Conservation (phyloP, 2,888 invertebrate species). For the Phorcus lineatus region DNA sequence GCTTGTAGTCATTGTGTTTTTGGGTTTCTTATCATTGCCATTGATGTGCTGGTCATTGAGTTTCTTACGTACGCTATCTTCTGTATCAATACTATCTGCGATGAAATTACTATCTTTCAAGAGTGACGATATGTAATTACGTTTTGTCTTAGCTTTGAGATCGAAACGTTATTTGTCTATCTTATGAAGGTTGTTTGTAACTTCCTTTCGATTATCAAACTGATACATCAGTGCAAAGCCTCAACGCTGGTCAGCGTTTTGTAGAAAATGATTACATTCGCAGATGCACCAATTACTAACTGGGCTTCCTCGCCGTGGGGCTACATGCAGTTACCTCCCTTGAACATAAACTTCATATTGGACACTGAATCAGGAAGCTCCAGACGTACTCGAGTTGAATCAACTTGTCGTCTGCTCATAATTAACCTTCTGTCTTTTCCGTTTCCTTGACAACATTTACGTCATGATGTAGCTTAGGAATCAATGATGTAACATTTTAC, state of each 20-base stretch:
- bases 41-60: too few relatives aligned
- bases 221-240: too few relatives aligned
- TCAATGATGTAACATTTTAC: neutral
- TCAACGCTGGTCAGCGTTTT: neutral
- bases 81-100: too few relatives aligned
- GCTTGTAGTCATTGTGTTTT: too few relatives aligned
- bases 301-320: neutral
- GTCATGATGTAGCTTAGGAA: neutral
- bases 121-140: too few relatives aligned
- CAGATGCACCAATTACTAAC: neutral
- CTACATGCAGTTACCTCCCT: neutral
- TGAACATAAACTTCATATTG: neutral
- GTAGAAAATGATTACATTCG: neutral
- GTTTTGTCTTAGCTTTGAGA: too few relatives aligned
- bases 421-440: slow-evolving; percentile 4
- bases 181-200: too few relatives aligned
- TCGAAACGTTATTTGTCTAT: too few relatives aligned
- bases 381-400: neutral
- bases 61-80: too few relatives aligned
- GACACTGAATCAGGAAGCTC: neutral
- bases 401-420: slow-evolving; percentile 8
- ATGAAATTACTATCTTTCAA: too few relatives aligned
- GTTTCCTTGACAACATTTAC: slow-evolving; percentile 3
- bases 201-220: too few relatives aligned
- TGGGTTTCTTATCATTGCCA: too few relatives aligned